Evolutionary conservation across 2,113 vertebrate species (phyloP).

Genomic region (Aptenodytes forsteri): DNA sequence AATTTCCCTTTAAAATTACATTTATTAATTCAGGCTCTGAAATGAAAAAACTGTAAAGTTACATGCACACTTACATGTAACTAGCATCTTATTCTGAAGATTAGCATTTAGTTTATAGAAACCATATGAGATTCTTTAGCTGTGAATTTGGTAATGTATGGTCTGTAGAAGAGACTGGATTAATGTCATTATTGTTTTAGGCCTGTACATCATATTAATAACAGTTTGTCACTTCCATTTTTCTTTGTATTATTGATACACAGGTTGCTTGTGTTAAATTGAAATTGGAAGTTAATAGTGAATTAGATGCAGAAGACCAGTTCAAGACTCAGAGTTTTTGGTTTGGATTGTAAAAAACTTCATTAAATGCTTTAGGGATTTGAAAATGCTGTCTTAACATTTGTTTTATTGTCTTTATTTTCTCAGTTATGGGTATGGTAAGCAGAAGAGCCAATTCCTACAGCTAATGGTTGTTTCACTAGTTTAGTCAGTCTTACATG

Average conservation of each 20-base stretch:
- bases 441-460: background rate
- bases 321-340: background rate
- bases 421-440: background rate
- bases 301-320: background rate
- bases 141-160: background rate
- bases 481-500: background rate
- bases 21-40: background rate
- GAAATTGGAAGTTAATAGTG: background rate
- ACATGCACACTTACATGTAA: background rate
- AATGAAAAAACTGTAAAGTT: background rate
- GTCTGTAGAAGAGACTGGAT: background rate
- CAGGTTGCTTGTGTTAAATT: background rate
- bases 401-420: background rate
- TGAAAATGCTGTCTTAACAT: background rate
- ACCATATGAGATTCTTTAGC: background rate
- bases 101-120: background rate
- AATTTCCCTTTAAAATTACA: background rate
- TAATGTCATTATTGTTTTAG: background rate
- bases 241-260: background rate
- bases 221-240: background rate
- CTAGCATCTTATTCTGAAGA: background rate
- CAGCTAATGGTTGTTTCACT: background rate
- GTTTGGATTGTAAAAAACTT: background rate
- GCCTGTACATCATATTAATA: background rate
- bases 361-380: background rate